These are phyloP conservation scores for Podarcis cretensis DNA, from an alignment of 2,113 vertebrate genomes.

Conservation along the genomic window DNA sequence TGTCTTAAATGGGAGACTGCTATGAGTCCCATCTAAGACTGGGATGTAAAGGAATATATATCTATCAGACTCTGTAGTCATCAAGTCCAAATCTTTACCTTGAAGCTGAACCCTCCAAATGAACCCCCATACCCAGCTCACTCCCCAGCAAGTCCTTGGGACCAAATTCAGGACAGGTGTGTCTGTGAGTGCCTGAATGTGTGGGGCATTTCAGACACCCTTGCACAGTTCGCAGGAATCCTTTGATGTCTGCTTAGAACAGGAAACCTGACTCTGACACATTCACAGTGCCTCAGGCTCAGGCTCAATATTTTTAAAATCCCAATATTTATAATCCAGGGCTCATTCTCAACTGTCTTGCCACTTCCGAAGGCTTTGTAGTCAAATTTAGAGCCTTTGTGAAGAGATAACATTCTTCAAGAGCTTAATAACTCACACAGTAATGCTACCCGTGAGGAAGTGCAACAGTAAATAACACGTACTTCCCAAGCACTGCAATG, in stretches of 20 bases:
- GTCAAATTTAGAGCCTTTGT: conserved; percentile 6
- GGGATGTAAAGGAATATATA: not conserved
- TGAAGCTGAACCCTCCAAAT: not conserved
- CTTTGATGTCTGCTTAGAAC: not conserved
- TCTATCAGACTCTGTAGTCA: not conserved
- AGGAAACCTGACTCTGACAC: not conserved
- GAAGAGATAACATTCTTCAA: not conserved
- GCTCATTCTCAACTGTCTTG: not conserved
- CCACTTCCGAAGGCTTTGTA: not conserved
- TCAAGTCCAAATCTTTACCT: not conserved
- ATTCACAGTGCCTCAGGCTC: not conserved
- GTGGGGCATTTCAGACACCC: not conserved
- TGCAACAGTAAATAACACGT: conserved; percentile 33
- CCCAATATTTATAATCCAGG: not conserved
- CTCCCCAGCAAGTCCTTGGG: not conserved
- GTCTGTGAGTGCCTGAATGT: not conserved
- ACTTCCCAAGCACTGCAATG: conserved; percentile 13
- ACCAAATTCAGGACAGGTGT: not conserved
- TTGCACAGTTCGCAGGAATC: not conserved
- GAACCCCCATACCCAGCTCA: not conserved
- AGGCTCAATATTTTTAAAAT: not conserved
- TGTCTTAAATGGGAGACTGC: not conserved
- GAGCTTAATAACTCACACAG: conserved; percentile 35
- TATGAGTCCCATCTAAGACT: not conserved
- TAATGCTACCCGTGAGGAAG: not conserved